These are phyloP conservation scores for Hyppa rectilinea DNA, from an alignment of 2,888 invertebrate genomes.

Conservation along the genomic window DNA sequence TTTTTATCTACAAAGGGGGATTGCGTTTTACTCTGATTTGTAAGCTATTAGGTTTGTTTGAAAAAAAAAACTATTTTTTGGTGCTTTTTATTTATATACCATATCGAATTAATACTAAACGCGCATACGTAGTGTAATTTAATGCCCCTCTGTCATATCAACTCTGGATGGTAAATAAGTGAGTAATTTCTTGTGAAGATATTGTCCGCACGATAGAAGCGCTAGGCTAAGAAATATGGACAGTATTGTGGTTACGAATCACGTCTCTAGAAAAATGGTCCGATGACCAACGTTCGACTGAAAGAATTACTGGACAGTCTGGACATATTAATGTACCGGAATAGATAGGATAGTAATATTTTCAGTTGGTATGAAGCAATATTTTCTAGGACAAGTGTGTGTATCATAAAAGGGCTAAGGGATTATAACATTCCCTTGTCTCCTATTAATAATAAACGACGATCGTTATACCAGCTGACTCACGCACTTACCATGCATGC, in stretches of 20 bases:
- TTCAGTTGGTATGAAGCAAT: not conserved
- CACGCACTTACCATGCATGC: not conserved
- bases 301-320: slow-evolving; percentile 11
- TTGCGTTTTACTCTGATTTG: too few relatives aligned
- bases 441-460: not conserved
- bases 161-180: slow-evolving; percentile 43
- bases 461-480: not conserved
- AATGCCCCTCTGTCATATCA: too few relatives aligned
- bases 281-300: slow-evolving; percentile 34
- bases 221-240: slow-evolving; percentile 26
- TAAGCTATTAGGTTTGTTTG: too few relatives aligned
- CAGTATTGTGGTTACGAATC: slow-evolving; percentile 45
- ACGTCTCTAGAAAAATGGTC: slow-evolving; percentile 46
- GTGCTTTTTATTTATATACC: too few relatives aligned
- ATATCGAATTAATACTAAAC: too few relatives aligned
- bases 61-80: too few relatives aligned
- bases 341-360: slow-evolving; percentile 22
- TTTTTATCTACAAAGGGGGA: too few relatives aligned
- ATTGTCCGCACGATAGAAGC: slow-evolving; percentile 27
- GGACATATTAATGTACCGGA: slow-evolving; percentile 18
- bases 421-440: too few relatives aligned
- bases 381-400: not conserved
- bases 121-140: too few relatives aligned
- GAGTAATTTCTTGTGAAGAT: slow-evolving; percentile 46
- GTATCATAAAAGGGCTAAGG: not conserved